Conservation (phyloP, 2,797 vertebrate species). For the Cuniculus paca region DNA sequence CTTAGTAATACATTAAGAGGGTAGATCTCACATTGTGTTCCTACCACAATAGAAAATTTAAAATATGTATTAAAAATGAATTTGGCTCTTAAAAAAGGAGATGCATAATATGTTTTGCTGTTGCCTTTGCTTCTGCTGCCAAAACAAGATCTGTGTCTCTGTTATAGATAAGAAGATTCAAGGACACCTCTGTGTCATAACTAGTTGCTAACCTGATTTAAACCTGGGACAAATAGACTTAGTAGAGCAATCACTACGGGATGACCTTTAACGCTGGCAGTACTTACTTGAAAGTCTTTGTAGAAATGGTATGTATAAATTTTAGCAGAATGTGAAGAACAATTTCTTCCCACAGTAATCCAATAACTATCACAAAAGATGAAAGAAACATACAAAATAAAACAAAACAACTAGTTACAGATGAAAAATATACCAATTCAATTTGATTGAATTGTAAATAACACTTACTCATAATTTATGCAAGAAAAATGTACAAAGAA, state of each 20-base stretch:
- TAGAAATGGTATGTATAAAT: neutral
- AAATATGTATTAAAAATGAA: neutral
- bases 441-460: neutral
- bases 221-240: neutral
- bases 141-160: neutral
- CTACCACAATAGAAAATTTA: neutral
- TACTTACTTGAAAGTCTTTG: neutral
- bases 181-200: neutral
- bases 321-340: neutral
- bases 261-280: neutral
- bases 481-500: neutral
- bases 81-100: neutral
- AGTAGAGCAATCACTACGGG: neutral
- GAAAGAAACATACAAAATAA: neutral
- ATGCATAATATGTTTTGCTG: neutral
- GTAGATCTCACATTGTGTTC: neutral
- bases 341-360: neutral
- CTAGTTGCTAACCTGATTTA: neutral
- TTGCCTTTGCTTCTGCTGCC: neutral
- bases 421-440: neutral
- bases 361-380: neutral
- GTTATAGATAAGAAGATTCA: neutral
- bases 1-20: neutral
- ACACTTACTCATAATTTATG: neutral
- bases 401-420: neutral